Conservation (phyloP, 1,140 invertebrate species). For the Marisa cornuarietis region DNA sequence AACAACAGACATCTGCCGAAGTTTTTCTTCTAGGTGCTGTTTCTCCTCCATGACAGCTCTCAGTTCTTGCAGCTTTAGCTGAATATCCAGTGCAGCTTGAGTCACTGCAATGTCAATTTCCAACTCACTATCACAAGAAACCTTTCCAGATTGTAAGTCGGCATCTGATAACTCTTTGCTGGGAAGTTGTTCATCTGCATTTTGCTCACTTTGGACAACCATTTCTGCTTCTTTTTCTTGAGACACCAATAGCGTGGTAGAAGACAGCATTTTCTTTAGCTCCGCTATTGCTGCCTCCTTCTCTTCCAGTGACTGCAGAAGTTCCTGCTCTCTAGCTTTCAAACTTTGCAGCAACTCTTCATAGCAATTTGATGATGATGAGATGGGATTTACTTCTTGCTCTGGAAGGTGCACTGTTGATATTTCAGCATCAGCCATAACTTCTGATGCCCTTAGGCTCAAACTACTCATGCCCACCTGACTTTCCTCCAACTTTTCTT, state of each 20-base stretch:
- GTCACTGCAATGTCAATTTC: too few relatives aligned
- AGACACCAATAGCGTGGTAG: not conserved
- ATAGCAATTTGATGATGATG: not conserved
- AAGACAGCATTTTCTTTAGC: too few relatives aligned
- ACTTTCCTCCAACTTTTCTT: not conserved
- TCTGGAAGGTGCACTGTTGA: too few relatives aligned
- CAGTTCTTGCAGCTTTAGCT: not conserved
- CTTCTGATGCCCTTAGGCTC: too few relatives aligned
- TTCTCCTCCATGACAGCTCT: not conserved
- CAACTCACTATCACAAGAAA: not conserved
- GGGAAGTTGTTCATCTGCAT: not conserved
- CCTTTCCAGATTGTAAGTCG: not conserved
- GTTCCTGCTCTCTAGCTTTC: conserved; percentile 23
- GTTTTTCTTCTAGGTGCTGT: not conserved
- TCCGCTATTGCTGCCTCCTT: conserved; percentile 18
- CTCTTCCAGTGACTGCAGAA: conserved; percentile 20
- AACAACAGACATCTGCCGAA: conserved; percentile 14
- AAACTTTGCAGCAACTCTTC: conserved; percentile 25
- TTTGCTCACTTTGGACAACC: not conserved
- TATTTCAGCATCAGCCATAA: too few relatives aligned
- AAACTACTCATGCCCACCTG: too few relatives aligned
- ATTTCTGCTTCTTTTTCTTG: not conserved
- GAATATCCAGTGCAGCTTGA: not conserved
- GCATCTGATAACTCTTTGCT: not conserved
- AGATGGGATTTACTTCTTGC: too few relatives aligned